Base-by-base conservation (phyloP, 2,888 invertebrate genomes). In the Piscicola geometra region DNA sequence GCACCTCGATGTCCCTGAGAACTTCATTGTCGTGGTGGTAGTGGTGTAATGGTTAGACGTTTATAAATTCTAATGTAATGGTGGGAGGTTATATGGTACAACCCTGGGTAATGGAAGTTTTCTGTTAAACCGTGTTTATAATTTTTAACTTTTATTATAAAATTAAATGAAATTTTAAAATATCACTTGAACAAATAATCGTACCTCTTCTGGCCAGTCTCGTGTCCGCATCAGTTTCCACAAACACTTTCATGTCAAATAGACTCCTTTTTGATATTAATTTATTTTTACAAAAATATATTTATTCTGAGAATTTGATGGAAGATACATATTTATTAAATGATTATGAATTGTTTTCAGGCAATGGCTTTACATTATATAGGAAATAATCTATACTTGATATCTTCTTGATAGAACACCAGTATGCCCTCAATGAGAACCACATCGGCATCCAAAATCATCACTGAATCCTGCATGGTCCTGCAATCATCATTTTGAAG, bases 231-330 rank as follows among this genome's bases (percentile, higher is more conserved):
- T 99, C 98, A 0, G 97, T 97, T 85, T 99, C 99, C 1, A 99
- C 98, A 87, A 99, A 99, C 56, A 99, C 88, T 86, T 99, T 99
- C 95, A 99, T 97, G 86, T 98, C 94, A 87, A 98, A 99, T 77
- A 97, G 88, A 78, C 32, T 30, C 28, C 50, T 47, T 9, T 15
- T 15, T 47, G 12, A 47, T 15, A 47, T 47, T 47, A 15, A 47
- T 47, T 47, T 21, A 47, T 15, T 15, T 21, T 15, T 47, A 21
- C 9, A 47, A 47, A 9, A 47, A 47, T 47, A 47, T 15, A 47
- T 47, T 47, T 47, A 9, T 47, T 15, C 50, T 15, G 21, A 15
- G 21, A 47, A 47, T 15, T 21, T 47, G 50, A 15, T 47, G 21
- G 21, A 15, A 47, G 21, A 9, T 47, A 47, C 9, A 9, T 15